phyloP scores from a whole-genome alignment of 92 coral and sea anemone species.

The Parazoanthus swiftii region DNA sequence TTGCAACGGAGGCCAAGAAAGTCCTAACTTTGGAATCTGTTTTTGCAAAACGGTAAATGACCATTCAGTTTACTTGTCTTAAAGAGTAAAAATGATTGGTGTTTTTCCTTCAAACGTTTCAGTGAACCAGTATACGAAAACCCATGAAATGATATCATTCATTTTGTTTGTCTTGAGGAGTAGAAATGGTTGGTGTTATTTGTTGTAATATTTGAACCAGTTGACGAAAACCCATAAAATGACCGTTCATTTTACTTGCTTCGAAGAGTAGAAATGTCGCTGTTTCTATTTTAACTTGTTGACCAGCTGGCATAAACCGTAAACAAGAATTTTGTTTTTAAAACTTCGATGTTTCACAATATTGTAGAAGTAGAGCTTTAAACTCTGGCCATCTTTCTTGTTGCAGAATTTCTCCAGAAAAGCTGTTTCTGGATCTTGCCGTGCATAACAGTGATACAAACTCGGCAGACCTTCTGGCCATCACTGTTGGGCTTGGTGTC shows the following conservation, averaged over 20 bases:
- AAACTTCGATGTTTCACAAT: not conserved
- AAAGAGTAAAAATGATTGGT: not conserved
- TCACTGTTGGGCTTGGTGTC: slow-evolving; percentile 91
- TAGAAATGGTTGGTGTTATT: too few species aligned
- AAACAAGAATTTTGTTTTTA: too few species aligned
- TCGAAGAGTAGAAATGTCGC: too few species aligned
- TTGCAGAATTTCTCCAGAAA: slow-evolving; percentile 82
- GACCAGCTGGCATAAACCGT: too few species aligned
- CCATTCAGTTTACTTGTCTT: not conserved
- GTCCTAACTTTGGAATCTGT: too few species aligned
- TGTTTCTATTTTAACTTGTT: too few species aligned
- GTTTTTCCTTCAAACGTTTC: too few species aligned
- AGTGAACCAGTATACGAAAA: too few species aligned
- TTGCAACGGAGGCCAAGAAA: too few species aligned
- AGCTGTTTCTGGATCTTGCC: slow-evolving; percentile 91
- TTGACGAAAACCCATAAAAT: too few species aligned
- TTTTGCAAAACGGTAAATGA: too few species aligned
- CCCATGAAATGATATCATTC: not conserved
- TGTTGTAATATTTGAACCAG: too few species aligned
- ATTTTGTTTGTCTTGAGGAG: not conserved
- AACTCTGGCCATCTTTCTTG: not conserved
- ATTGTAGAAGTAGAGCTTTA: not conserved
- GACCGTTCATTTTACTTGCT: not conserved
- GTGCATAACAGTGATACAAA: slow-evolving; percentile 82
- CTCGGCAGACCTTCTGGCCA: slow-evolving; percentile 97